Conservation (phyloP, 2,888 invertebrate genomes). For the Cheilosia variabilis region DNA sequence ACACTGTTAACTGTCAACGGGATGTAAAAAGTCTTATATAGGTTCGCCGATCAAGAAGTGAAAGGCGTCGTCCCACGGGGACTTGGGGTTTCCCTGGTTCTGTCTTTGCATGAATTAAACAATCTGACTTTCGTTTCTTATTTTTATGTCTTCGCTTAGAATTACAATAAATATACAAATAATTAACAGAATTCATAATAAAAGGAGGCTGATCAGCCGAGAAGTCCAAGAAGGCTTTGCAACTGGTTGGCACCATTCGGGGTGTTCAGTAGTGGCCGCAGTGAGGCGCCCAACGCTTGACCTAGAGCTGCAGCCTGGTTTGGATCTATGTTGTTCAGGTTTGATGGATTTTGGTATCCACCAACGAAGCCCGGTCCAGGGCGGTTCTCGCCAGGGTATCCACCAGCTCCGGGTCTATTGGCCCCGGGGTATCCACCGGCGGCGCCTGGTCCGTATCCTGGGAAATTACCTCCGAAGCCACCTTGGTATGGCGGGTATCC, state of each 20-base stretch:
- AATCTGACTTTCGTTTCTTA: slow-evolving; percentile 24
- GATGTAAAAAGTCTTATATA: slow-evolving; percentile 46
- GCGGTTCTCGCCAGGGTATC: slow-evolving; percentile 18
- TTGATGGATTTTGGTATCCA: slow-evolving; percentile 5
- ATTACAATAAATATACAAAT: slow-evolving; percentile 58
- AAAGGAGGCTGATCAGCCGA: slow-evolving; percentile 38
- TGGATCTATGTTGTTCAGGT: slow-evolving; percentile 51
- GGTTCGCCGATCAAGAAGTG: not conserved
- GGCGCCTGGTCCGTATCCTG: not conserved
- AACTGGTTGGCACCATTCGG: slow-evolving; percentile 72
- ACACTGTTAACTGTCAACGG: not conserved
- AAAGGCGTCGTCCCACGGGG: too few species aligned
- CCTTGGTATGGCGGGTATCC: not conserved
- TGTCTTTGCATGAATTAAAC: slow-evolving; percentile 31
- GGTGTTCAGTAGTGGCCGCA: slow-evolving; percentile 52
- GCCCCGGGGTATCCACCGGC: slow-evolving; percentile 26
- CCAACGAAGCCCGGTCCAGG: slow-evolving; percentile 10
- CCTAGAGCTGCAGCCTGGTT: slow-evolving; percentile 76
- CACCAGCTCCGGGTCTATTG: slow-evolving; percentile 11
- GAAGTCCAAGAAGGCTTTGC: slow-evolving; percentile 69
- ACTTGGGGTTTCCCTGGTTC: too few species aligned
- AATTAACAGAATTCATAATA: slow-evolving; percentile 1
- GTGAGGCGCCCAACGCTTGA: slow-evolving; percentile 43
- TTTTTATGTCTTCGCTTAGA: slow-evolving; percentile 34
- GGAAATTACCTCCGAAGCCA: slow-evolving; percentile 10